Evolutionary conservation across 2,888 invertebrate genomes (phyloP).

Genomic region (Diplolepis rosae): DNA sequence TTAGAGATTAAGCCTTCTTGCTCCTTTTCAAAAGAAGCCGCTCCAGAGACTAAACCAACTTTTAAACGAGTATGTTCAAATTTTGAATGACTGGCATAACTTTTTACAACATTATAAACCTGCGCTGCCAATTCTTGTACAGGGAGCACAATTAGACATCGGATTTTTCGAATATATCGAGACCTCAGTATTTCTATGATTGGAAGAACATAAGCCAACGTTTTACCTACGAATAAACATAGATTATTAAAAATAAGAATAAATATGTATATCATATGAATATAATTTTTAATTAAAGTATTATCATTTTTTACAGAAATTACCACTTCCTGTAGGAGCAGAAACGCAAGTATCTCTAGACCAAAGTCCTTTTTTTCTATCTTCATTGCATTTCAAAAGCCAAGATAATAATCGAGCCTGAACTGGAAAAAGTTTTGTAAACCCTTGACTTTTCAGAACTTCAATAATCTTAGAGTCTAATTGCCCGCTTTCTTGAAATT

Average conservation of each 20-base stretch:
- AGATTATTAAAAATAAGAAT: neutral
- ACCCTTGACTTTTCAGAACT: constrained; percentile 81
- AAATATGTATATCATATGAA: neutral
- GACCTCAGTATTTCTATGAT: constrained; percentile 82
- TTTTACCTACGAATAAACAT: constrained; percentile 78
- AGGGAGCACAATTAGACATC: constrained; percentile 93
- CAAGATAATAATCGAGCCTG: constrained; percentile 87
- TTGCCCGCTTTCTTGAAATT: constrained; percentile 73
- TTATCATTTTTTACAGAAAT: constrained; percentile 7
- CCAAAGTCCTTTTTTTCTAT: constrained; percentile 78
- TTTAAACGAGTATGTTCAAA: constrained; percentile 78
- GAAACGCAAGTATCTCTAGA: constrained; percentile 96
- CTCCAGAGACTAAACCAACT: constrained; percentile 82
- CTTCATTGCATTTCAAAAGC: constrained; percentile 79
- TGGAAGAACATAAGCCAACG: constrained; percentile 94
- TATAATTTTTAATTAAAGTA: neutral
- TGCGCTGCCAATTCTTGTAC: constrained; percentile 94
- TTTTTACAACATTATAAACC: constrained; percentile 87
- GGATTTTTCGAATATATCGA: constrained; percentile 80
- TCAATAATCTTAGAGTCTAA: constrained; percentile 80
- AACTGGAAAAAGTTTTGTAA: constrained; percentile 88
- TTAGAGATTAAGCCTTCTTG: constrained; percentile 75
- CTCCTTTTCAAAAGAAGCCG: constrained; percentile 80
- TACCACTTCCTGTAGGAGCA: constrained; percentile 96
- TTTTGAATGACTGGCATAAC: constrained; percentile 76